Evolutionary conservation across 2,113 vertebrate genomes (phyloP), one percentile per base, ranked within the genome.

Genomic region (Guaruba guarouba): DNA sequence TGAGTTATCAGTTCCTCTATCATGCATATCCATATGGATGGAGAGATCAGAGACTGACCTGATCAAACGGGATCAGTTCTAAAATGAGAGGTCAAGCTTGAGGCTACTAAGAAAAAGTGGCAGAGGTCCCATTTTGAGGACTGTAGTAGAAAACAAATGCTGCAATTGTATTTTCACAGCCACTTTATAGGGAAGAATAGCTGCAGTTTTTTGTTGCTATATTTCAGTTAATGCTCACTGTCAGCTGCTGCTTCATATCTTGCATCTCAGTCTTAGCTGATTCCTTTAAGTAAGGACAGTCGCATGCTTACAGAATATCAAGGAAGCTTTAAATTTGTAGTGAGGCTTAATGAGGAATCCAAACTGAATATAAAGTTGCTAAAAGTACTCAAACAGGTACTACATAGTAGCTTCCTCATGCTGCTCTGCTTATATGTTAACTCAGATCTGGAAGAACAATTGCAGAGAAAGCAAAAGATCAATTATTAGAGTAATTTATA

Each of bases 141-240:
- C 37, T 64, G 37, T 4, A 81, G 25, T 11, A 54, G 73, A 81
- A 91, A 80, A 43, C 13, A 82, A 82, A 81, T 1, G 0, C 52
- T 28, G 10, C 4, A 74, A 52, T n/a, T 35, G 3, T 74, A 18
- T 49, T 91, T 94, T 70, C 44, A 33, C 37, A 61, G 64, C 0
- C 0, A 61, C 8, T 74, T 79, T 64, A 54, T 17, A 67, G 19
- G 19, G 59, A 13, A 0, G 0, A 46, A 11, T 9, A 93, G 23
- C 18, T 79, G 71, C 6, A 61, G 17, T 0, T 61, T 91, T 69
- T 77, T 68, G 27, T 84, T 75, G 28, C 22, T 67, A 46, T 6
- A 5, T 81, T 92, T 74, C 1, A 1, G 46, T 67, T 81, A 70
- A 67, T 59, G n/a, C 7, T 91, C 8, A 62, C 2, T 41, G 46